phyloP scores from a whole-genome alignment of 2,888 invertebrate species.

The Rotaria magnacalcarata region DNA sequence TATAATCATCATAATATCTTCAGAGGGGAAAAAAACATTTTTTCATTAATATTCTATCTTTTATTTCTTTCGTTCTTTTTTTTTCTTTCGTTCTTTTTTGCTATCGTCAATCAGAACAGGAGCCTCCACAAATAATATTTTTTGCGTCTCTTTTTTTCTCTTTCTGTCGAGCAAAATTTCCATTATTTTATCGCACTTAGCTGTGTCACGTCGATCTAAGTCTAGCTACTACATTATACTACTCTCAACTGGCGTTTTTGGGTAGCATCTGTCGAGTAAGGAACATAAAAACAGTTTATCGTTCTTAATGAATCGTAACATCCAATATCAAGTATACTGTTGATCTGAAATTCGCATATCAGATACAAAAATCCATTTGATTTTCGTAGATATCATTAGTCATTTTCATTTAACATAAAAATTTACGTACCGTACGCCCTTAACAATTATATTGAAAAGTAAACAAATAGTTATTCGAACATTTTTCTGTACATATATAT shows the following conservation, averaged over 20 bases:
- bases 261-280: background rate
- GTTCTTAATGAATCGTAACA: background rate
- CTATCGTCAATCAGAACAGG: background rate
- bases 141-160: background rate
- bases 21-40: background rate
- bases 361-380: background rate
- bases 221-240: background rate
- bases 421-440: background rate
- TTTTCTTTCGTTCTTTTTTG: background rate
- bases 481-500: too few species aligned
- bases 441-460: too few species aligned
- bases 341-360: background rate
- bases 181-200: background rate
- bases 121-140: background rate
- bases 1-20: background rate
- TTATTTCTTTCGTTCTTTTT: background rate
- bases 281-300: background rate
- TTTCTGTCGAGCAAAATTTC: background rate
- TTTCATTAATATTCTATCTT: background rate
- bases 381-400: too few species aligned
- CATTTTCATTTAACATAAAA: too few species aligned
- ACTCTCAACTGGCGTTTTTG: background rate
- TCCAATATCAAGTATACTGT: background rate
- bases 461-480: too few species aligned
- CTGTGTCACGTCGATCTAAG: background rate